phyloP scores from a whole-genome alignment of 35 echinoderm and acorn worm species.

The Anneissia japonica region DNA sequence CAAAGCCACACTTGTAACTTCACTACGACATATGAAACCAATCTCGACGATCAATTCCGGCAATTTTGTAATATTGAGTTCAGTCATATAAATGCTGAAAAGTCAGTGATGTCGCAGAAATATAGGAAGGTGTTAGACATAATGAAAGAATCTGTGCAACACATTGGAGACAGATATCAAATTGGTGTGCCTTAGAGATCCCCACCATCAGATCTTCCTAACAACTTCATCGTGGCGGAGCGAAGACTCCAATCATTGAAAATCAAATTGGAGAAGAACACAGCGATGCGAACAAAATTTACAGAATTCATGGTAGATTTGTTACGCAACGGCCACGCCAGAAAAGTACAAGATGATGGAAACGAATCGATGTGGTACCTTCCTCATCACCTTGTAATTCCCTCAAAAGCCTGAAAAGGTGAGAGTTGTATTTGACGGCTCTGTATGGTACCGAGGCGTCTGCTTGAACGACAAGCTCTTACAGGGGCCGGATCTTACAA shows the following conservation, averaged over 20 bases:
- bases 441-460: conserved; percentile 24
- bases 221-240: not conserved
- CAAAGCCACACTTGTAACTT: not conserved
- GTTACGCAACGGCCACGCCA: not conserved
- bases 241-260: not conserved
- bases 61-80: not conserved
- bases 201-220: not conserved
- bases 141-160: not conserved
- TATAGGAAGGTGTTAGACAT: not conserved
- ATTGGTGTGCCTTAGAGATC: not conserved
- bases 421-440: conserved; percentile 31
- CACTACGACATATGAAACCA: not conserved
- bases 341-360: not conserved
- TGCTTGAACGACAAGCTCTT: conserved; percentile 42
- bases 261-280: not conserved
- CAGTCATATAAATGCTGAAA: not conserved
- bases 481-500: conserved; percentile 46
- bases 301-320: not conserved
- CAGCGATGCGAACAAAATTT: not conserved
- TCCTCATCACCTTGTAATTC: conserved; percentile 28
- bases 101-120: not conserved
- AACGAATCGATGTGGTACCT: conserved; percentile 15
- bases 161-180: not conserved
- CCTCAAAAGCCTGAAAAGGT: conserved; percentile 36
- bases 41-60: not conserved